Base-by-base conservation (phyloP, 2,888 invertebrate species). In the Gymnosoma rotundatum region DNA sequence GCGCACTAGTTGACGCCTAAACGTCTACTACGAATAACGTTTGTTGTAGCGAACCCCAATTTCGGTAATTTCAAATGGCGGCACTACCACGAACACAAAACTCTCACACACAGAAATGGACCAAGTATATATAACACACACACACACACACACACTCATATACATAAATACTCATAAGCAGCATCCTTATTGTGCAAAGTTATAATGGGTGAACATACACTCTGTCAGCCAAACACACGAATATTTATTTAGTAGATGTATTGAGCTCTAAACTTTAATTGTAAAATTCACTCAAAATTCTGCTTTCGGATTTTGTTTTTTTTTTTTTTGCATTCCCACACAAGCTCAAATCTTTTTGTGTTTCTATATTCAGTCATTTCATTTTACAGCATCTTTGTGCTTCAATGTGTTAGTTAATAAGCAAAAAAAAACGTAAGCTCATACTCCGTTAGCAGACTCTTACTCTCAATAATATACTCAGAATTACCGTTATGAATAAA, bases 1-100 rank as follows among this genome's bases (percentile, higher is more conserved):
- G 92, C 92, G 91, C 92, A 92, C 92, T 92, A 92, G 92, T 93
- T 93, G 92, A 93, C 93, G 92, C 93, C 93, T 92, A 92, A 93
- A 92, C 92, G 92, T 92, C 92, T 92, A 92, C 92, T 92, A 92
- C 91, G 92, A 92, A 92, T 92, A 92, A 90, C 91, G 91, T 89
- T 91, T 92, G 91, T 91, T 91, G 90, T 92, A 92, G 91, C 91
- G 90, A 92, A 92, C 90, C 92, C 92, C 92, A 91, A 91, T 92
- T 91, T 91, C 89, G 89, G 90, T 88, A 90, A 89, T 90, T 90
- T 89, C 88, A 91, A 90, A 90, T 90, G 90, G 90, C 90, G 91
- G 88, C 87, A 85, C 86, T 79, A 86, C 66, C 9, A 74, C 87
- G 83, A 18, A 69, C 38, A 60, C 83, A 83, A 67, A 52, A 38